phyloP scores from a whole-genome alignment of 1,140 invertebrate genomes.

The Pseudobourletiella spinata region DNA sequence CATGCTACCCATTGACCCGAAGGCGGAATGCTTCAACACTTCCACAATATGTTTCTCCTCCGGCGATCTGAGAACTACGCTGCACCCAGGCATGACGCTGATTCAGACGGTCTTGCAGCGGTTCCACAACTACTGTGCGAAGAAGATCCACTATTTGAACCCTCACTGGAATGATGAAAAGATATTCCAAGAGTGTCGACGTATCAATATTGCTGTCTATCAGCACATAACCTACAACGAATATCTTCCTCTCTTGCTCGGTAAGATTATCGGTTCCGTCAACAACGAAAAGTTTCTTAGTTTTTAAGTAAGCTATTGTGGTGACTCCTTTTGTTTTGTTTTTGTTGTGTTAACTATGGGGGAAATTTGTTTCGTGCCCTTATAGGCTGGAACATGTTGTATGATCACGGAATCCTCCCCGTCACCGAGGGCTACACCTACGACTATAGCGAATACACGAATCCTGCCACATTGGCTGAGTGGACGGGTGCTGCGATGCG shows the following conservation, averaged over 20 bases:
- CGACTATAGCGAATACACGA: slow-evolving; percentile 40
- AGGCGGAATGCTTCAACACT: slow-evolving; percentile 29
- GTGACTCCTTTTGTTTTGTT: no score
- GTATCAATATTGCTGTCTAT: slow-evolving; percentile 45
- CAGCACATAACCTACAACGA: slow-evolving; percentile 45
- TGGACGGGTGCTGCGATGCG: slow-evolving; percentile 49
- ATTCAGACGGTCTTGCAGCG: slow-evolving; percentile 47
- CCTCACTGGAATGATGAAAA: slow-evolving; percentile 42
- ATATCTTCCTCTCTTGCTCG: slow-evolving; percentile 37
- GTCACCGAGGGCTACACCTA: slow-evolving; percentile 36
- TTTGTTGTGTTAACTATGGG: no score
- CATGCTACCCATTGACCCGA: slow-evolving; percentile 20
- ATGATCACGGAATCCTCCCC: slow-evolving; percentile 36
- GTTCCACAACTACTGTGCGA: slow-evolving; percentile 44
- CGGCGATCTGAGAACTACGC: slow-evolving; percentile 47
- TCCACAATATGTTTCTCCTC: slow-evolving; percentile 36
- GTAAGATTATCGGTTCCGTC: no score
- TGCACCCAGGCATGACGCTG: slow-evolving; percentile 44
- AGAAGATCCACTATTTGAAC: slow-evolving; percentile 38
- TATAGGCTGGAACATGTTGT: slow-evolving; percentile 37
- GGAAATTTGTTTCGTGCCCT: no score
- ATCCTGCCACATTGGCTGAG: slow-evolving; percentile 43
- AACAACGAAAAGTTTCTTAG: no score
- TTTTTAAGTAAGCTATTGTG: no score
- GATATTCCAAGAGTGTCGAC: slow-evolving; percentile 49